These are phyloP conservation scores for Nipponia nippon DNA, from an alignment of 2,113 vertebrate species.

Conservation along the genomic window DNA sequence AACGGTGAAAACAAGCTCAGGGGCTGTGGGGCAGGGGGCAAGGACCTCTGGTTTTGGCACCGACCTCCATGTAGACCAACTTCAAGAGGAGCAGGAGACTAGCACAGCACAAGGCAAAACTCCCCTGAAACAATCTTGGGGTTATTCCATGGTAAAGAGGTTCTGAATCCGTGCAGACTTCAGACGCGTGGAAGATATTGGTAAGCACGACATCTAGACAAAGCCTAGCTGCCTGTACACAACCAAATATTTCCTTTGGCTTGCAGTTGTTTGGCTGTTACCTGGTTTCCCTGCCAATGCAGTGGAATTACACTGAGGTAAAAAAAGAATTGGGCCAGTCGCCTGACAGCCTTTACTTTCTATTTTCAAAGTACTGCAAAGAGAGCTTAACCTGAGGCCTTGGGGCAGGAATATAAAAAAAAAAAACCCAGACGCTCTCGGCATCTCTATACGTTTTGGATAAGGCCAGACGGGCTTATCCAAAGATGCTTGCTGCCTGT, in stretches of 20 bases:
- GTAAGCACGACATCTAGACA: background rate
- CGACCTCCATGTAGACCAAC: fast-evolving
- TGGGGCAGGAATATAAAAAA: background rate
- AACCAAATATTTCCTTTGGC: background rate
- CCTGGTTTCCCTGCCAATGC: background rate
- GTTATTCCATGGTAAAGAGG: background rate
- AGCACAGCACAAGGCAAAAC: background rate
- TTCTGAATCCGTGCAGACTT: background rate
- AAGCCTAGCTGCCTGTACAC: background rate
- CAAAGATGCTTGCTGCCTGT: background rate
- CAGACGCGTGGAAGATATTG: background rate
- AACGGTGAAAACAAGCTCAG: background rate
- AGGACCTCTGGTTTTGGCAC: background rate
- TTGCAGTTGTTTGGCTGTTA: background rate
- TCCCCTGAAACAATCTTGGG: background rate
- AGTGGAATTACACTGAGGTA: background rate
- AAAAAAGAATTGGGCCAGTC: background rate
- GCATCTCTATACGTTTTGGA: background rate
- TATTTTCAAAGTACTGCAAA: background rate
- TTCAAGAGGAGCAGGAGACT: background rate
- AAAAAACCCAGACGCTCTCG: background rate
- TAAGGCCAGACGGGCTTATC: background rate
- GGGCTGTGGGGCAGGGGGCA: too few species aligned
- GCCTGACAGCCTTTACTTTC: background rate
- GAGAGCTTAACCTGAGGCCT: background rate